A percentile compares a stretch with the other conserved stretches of the same genome.
These are phyloP conservation scores for Rotaria macrura DNA, from an alignment of 2,888 invertebrate genomes.

Conservation along the genomic window DNA sequence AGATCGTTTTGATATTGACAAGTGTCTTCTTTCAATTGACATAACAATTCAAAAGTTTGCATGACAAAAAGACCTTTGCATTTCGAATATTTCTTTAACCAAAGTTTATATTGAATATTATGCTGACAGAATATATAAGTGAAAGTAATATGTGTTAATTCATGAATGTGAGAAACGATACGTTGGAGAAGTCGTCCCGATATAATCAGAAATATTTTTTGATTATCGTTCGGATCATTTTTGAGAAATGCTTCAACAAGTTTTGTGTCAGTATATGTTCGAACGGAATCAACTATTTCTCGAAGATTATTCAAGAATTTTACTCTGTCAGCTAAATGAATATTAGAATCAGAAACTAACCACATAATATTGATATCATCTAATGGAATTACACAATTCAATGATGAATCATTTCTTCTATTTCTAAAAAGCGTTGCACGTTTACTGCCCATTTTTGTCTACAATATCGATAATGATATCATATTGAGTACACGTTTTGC, in stretches of 20 bases:
- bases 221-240: neutral
- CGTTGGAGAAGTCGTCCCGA: neutral
- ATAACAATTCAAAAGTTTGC: neutral
- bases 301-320: neutral
- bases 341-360: neutral
- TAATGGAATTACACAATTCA: neutral
- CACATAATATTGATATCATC: neutral
- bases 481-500: too few species aligned
- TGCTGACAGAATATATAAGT: neutral
- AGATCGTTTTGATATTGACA: neutral
- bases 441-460: neutral
- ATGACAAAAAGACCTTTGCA: neutral
- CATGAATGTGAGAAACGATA: neutral
- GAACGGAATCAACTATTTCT: neutral
- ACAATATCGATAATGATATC: neutral
- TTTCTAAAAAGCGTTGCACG: neutral
- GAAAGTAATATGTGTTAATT: neutral
- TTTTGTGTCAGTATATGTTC: neutral
- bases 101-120: neutral
- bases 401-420: neutral
- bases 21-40: neutral
- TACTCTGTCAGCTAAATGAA: neutral
- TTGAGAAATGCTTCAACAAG: neutral
- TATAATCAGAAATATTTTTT: neutral
- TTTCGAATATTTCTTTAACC: neutral